Percentiles rank a stretch among this genome's conserved stretches.
These are phyloP conservation scores for Oryzias javanicus DNA, from an alignment of 2,113 vertebrate species.

Conservation along the genomic window DNA sequence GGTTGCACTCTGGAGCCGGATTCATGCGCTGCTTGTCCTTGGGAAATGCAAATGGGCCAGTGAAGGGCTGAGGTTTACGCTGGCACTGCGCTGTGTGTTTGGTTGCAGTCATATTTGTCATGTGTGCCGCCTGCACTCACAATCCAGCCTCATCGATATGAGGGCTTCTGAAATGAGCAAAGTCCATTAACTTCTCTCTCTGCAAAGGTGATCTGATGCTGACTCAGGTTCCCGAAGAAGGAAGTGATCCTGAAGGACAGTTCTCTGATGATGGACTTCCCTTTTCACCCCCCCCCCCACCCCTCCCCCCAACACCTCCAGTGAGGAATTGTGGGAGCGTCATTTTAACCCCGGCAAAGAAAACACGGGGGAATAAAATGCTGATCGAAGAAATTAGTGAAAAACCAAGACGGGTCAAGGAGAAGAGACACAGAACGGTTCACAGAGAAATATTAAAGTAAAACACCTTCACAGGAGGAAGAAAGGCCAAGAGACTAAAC, in stretches of 20 bases:
- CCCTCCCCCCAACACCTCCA: conserved; percentile 20
- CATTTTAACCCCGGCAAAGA: conserved; percentile 33
- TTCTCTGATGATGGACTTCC: conserved; percentile 21
- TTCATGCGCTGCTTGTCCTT: conserved; percentile 24
- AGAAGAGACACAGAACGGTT: conserved; percentile 29
- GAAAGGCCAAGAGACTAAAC: conserved; percentile 13
- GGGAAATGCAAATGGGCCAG: conserved; percentile 2
- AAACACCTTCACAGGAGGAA: conserved; percentile 11
- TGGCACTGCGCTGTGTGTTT: conserved; percentile 2
- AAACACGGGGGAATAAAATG: conserved; percentile 38
- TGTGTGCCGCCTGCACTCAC: conserved; percentile 1
- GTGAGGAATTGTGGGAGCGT: conserved; percentile 51
- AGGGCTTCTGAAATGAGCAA: conserved; percentile 50
- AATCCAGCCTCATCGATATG: conserved; percentile 10
- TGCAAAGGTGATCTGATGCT: conserved; percentile 47
- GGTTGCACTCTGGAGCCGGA: background rate
- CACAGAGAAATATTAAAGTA: conserved; percentile 33
- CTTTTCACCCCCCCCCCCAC: too few relatives aligned
- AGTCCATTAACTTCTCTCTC: conserved; percentile 52
- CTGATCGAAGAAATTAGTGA: conserved; percentile 54
- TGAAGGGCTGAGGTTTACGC: conserved; percentile 34
- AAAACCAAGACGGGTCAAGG: conserved; percentile 57
- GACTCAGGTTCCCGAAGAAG: conserved; percentile 47
- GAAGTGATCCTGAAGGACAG: conserved; percentile 55
- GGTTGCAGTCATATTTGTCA: conserved; percentile 13